These are phyloP conservation scores for Dascyllus trimaculatus DNA, from an alignment of 2,113 vertebrate species.

Conservation along the genomic window DNA sequence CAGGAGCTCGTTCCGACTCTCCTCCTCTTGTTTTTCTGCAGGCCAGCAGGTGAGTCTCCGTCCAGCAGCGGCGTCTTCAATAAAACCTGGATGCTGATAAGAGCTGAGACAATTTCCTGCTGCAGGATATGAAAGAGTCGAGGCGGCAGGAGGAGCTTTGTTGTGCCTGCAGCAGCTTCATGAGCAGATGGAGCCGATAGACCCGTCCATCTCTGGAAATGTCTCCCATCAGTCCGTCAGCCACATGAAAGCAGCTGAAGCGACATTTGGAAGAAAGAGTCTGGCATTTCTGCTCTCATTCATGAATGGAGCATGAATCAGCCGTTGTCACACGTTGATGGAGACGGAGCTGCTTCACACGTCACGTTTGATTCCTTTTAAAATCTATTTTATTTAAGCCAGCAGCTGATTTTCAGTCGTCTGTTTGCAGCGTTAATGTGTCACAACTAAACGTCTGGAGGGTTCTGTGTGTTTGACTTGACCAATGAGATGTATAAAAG, in stretches of 20 bases:
- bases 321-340: background rate
- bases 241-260: constrained; percentile 51
- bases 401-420: no score
- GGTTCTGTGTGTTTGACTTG: no score
- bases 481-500: no score
- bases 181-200: constrained; percentile 82
- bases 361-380: no score
- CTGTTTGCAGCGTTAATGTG: no score
- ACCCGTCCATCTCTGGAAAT: constrained; percentile 57
- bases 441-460: no score
- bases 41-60: background rate
- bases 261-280: constrained; percentile 53
- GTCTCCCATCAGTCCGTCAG: constrained; percentile 61
- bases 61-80: constrained; percentile 27
- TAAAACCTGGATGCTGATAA: constrained; percentile 68
- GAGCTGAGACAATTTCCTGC: constrained; percentile 91
- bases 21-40: background rate
- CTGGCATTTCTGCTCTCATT: constrained; percentile 53
- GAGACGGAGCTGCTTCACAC: background rate
- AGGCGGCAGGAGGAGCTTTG: constrained; percentile 73
- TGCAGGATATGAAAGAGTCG: constrained; percentile 94
- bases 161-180: constrained; percentile 70
- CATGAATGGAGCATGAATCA: constrained; percentile 4
- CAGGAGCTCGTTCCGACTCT: no score
- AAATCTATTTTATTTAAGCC: no score